Evolutionary conservation across 2,113 vertebrate species (phyloP), one percentile per base, ranked within the genome.

Genomic region (Tupaia tana): DNA sequence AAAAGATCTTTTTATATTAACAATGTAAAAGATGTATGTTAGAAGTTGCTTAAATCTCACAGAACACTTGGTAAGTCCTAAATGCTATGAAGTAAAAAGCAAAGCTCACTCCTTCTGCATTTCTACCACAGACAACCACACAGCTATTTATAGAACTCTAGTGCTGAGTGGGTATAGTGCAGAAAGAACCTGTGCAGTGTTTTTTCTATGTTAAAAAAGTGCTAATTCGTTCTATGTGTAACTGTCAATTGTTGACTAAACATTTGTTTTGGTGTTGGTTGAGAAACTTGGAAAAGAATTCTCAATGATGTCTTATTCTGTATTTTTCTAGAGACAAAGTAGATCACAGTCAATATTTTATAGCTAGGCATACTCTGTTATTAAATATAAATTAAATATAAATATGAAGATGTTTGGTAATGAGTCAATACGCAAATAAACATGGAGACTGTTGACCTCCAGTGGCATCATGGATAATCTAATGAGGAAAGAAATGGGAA

Each of bases 181-280:
- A 61, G 14, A 80, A 31, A 86, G 52, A 80, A 1, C 11, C 52
- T 22, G 1, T 14, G 4, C 15, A 81, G 14, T 80, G 18, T 24
- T 59, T 73, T 73, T 52, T 69, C 75, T 61, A 18, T 95, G 31
- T 85, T 81, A 66, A 93, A 95, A 85, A 85, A 29, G 14, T 67
- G 52, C 58, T 43, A 43, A 66, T 90, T 92, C 59, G 70, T 82
- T 75, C n/a, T 56, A n/a, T 25, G 19, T 69, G 22, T 78, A 82
- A n/a, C 85, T 93, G 1, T 29, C 86, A 67, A 59, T 73, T 85
- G 2, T 69, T 81, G 63, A 88, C 25, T 88, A 90, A 94, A 70
- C 34, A 73, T 34, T 58, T 75, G 54, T 7, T 71, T 73, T 94
- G 31, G 24, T 82, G 16, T 89, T 90, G 78, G 63, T 90, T 86